Evolutionary conservation across 1,140 invertebrate species (phyloP).

Genomic region (Pectinophora gossypiella): DNA sequence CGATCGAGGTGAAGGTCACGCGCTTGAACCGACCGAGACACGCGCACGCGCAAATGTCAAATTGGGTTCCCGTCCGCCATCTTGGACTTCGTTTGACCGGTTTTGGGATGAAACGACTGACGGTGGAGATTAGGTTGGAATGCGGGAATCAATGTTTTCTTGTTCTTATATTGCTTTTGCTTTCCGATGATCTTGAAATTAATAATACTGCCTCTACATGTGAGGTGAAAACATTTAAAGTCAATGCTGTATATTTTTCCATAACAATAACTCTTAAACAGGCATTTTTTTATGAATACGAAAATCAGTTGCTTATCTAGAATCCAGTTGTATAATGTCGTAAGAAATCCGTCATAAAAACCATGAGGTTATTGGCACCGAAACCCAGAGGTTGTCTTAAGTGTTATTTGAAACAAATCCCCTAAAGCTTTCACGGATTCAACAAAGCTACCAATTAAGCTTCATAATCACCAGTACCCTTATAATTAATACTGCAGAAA

Average conservation of each 20-base stretch:
- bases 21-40: not conserved
- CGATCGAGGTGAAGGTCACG: constrained; percentile 64
- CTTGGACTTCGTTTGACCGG: constrained; percentile 53
- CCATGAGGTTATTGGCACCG: not conserved
- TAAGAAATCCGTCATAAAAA: too few species aligned
- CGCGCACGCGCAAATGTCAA: constrained; percentile 45
- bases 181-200: too few species aligned
- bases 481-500: constrained; percentile 61
- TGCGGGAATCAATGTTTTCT: too few species aligned
- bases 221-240: too few species aligned
- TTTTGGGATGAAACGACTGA: constrained; percentile 42
- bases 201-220: too few species aligned
- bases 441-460: constrained; percentile 58
- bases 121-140: too few species aligned
- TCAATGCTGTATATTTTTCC: too few species aligned
- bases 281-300: too few species aligned
- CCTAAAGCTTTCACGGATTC: constrained; percentile 30
- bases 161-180: too few species aligned
- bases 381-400: not conserved
- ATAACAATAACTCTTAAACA: too few species aligned
- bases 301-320: too few species aligned
- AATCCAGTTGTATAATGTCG: too few species aligned
- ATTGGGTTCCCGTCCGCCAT: constrained; percentile 34
- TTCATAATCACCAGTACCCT: constrained; percentile 49
- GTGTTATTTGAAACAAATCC: constrained; percentile 13